Percentiles rank a stretch among this genome's conserved stretches.
Evolutionary conservation across 92 coral and sea anemone genomes (phyloP).

Genomic region (Heliopora coerulea): DNA sequence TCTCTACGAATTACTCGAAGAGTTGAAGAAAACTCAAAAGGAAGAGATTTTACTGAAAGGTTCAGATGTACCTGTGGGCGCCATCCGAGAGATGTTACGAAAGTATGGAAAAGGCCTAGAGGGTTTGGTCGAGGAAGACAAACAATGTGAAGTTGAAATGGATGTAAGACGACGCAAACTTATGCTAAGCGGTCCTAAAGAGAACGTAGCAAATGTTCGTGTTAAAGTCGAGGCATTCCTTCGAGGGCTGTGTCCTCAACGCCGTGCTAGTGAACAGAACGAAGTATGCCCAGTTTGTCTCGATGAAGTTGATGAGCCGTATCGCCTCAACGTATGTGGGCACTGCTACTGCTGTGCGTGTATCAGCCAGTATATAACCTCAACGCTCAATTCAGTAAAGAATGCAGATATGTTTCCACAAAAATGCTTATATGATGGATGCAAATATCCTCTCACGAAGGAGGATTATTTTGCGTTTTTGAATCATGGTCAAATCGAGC

Average conservation of each 20-base stretch:
- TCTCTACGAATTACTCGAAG: constrained; percentile 13
- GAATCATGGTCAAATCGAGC: constrained; percentile 40
- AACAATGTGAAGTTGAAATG: constrained; percentile 14
- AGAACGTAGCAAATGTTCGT: background rate
- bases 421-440: constrained; percentile 62
- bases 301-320: constrained; percentile 44
- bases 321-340: constrained; percentile 80
- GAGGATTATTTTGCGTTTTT: constrained; percentile 60
- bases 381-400: constrained; percentile 7
- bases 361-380: constrained; percentile 48
- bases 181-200: constrained; percentile 1
- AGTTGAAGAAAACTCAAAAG: constrained; percentile 12
- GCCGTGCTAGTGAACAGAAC: background rate
- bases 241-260: background rate
- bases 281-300: constrained; percentile 74
- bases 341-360: constrained; percentile 76
- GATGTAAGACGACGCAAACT: constrained; percentile 34
- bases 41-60: constrained; percentile 6
- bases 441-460: constrained; percentile 50
- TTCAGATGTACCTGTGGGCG: constrained; percentile 27
- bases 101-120: constrained; percentile 7
- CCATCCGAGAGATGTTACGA: constrained; percentile 27
- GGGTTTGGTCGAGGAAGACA: constrained; percentile 5
- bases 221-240: constrained; percentile 28
- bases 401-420: constrained; percentile 70